A percentile compares a stretch with the other conserved stretches of the same genome.
These are phyloP conservation scores for Monochamus saltuarius DNA, from an alignment of 1,140 invertebrate genomes.

Conservation along the genomic window DNA sequence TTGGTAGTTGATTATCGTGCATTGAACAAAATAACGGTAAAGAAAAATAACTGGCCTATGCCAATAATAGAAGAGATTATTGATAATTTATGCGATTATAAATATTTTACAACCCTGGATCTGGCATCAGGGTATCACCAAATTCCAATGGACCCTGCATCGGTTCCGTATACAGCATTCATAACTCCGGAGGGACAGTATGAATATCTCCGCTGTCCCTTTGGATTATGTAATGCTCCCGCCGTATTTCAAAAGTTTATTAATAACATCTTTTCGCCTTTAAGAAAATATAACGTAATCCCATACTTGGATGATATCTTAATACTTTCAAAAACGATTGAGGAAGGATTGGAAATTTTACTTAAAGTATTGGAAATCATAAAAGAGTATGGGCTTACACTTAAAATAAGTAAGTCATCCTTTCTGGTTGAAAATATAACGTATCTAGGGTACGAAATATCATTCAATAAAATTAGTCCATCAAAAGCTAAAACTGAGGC, in stretches of 20 bases:
- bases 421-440: slow-evolving; percentile 4
- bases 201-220: too few relatives aligned
- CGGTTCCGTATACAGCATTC: slow-evolving; percentile 30
- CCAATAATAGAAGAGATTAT: slow-evolving; percentile 54
- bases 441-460: slow-evolving; percentile 7
- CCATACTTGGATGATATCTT: slow-evolving; percentile 53
- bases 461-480: slow-evolving; percentile 1
- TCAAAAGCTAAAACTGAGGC: slow-evolving; percentile 1
- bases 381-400: not conserved
- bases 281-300: not conserved
- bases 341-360: too few relatives aligned
- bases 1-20: too few relatives aligned
- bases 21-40: too few relatives aligned
- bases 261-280: too few relatives aligned
- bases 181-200: too few relatives aligned
- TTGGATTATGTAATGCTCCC: slow-evolving; percentile 12
- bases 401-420: not conserved
- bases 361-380: slow-evolving; percentile 27
- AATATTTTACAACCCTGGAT: slow-evolving; percentile 40
- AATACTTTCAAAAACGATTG: slow-evolving; percentile 45
- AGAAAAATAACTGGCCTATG: slow-evolving; percentile 51
- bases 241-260: slow-evolving; percentile 41
- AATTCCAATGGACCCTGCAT: slow-evolving; percentile 41
- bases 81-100: slow-evolving; percentile 30
- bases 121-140: slow-evolving; percentile 37